Evolutionary conservation across 1,140 invertebrate species (phyloP).

Genomic region (Philotrypesis tridentata): DNA sequence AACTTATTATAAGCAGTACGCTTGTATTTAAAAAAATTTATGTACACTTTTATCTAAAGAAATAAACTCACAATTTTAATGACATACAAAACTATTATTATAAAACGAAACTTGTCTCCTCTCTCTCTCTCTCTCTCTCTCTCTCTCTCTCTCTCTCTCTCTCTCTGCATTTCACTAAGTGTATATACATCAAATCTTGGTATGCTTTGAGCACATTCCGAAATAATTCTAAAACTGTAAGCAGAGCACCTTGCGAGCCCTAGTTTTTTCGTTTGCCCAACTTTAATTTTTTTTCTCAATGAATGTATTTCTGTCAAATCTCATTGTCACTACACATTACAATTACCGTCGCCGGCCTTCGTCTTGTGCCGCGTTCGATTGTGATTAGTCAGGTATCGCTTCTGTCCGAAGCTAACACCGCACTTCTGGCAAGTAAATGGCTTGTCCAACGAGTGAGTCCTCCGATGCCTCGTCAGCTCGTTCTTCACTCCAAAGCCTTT

Average conservation of each 20-base stretch:
- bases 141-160: too few species aligned
- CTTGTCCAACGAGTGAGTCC: slow-evolving; percentile 74
- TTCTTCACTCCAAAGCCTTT: slow-evolving; percentile 74
- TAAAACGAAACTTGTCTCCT: not conserved
- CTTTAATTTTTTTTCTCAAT: too few species aligned
- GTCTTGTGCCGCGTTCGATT: slow-evolving; percentile 53
- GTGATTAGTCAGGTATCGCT: slow-evolving; percentile 74
- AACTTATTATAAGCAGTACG: not conserved
- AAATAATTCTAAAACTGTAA: too few species aligned
- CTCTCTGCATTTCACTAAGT: too few species aligned
- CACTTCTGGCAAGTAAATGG: slow-evolving; percentile 74
- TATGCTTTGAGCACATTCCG: too few species aligned
- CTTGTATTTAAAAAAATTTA: slow-evolving; percentile 7
- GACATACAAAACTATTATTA: not conserved
- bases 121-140: not conserved
- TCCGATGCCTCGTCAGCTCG: slow-evolving; percentile 73
- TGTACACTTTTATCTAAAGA: not conserved
- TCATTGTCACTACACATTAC: too few species aligned
- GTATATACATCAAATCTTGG: too few species aligned
- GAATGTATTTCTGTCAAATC: too few species aligned
- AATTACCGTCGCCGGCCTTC: not conserved
- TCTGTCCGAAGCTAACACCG: slow-evolving; percentile 75
- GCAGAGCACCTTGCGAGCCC: too few species aligned
- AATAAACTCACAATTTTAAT: not conserved
- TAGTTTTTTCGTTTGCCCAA: too few species aligned